Evolutionary conservation across 2,797 vertebrate genomes (phyloP).

Genomic region (Okamejei kenojei): DNA sequence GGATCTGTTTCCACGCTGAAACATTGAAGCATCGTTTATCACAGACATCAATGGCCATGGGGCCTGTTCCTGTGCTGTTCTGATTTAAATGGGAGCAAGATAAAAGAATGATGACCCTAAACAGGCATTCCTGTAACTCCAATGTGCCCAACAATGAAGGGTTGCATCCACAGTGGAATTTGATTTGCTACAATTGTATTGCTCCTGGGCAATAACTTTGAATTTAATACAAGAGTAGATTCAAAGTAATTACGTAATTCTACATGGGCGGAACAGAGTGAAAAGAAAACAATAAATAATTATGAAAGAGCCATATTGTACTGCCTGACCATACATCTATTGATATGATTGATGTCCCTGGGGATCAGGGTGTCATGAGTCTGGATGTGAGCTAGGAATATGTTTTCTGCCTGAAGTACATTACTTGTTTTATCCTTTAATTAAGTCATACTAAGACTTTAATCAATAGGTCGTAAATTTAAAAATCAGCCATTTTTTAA

Average conservation of each 20-base stretch:
- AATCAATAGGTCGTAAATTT: background rate
- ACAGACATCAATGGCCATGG: too few species aligned
- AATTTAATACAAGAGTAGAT: background rate
- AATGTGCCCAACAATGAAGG: background rate
- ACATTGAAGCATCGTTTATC: too few species aligned
- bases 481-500: background rate
- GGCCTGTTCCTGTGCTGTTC: too few species aligned
- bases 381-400: background rate
- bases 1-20: too few species aligned
- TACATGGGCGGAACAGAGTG: background rate
- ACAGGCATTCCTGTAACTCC: background rate
- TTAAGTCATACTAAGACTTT: background rate
- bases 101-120: background rate
- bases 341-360: background rate
- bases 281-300: background rate
- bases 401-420: background rate
- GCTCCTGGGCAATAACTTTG: background rate
- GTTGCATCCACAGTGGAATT: background rate
- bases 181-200: conserved; percentile 18
- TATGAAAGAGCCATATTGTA: background rate
- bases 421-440: background rate
- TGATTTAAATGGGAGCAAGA: background rate
- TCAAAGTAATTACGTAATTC: background rate
- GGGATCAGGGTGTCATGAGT: background rate
- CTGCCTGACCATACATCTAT: background rate